A percentile compares a stretch with the other conserved stretches of the same genome.
Conservation (phyloP, 2,888 invertebrate species). For the Coleophora deauratella region DNA sequence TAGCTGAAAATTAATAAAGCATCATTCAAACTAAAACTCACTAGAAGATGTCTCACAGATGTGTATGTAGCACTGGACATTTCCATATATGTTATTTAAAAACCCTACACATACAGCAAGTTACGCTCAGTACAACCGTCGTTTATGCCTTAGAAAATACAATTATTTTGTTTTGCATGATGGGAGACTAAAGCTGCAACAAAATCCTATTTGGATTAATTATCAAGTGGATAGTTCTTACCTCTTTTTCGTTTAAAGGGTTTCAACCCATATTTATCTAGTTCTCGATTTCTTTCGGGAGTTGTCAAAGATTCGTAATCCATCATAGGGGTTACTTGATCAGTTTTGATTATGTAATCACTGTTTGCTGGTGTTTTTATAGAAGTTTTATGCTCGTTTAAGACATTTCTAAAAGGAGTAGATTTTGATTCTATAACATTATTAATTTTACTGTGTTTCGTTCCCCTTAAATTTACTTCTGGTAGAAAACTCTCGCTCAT, state of each 20-base stretch:
- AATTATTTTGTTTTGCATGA: too few relatives aligned
- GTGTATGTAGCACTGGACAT: too few relatives aligned
- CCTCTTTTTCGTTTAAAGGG: slow-evolving; percentile 77
- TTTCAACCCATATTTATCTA: slow-evolving; percentile 79
- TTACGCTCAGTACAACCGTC: too few relatives aligned
- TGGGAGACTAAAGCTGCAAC: too few relatives aligned
- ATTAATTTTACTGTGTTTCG: slow-evolving; percentile 3
- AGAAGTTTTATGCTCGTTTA: slow-evolving; percentile 5
- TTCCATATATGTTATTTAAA: too few relatives aligned
- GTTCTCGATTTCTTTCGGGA: slow-evolving; percentile 68
- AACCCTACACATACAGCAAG: too few relatives aligned
- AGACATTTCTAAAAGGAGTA: slow-evolving; percentile 19
- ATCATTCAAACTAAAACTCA: neutral
- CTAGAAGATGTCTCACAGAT: too few relatives aligned
- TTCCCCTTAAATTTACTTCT: slow-evolving; percentile 23
- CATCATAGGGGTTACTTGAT: slow-evolving; percentile 72
- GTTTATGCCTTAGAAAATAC: too few relatives aligned
- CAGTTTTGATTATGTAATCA: slow-evolving; percentile 67
- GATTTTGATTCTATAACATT: slow-evolving; percentile 1
- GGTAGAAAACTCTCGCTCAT: slow-evolving; percentile 28
- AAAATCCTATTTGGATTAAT: too few relatives aligned
- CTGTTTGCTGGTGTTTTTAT: slow-evolving; percentile 47
- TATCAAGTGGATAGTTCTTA: slow-evolving; percentile 22
- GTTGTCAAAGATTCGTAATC: slow-evolving; percentile 74
- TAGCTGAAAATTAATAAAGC: slow-evolving; percentile 48